These are phyloP conservation scores for Ptyas mucosa DNA, from an alignment of 2,113 vertebrate genomes.

Conservation along the genomic window DNA sequence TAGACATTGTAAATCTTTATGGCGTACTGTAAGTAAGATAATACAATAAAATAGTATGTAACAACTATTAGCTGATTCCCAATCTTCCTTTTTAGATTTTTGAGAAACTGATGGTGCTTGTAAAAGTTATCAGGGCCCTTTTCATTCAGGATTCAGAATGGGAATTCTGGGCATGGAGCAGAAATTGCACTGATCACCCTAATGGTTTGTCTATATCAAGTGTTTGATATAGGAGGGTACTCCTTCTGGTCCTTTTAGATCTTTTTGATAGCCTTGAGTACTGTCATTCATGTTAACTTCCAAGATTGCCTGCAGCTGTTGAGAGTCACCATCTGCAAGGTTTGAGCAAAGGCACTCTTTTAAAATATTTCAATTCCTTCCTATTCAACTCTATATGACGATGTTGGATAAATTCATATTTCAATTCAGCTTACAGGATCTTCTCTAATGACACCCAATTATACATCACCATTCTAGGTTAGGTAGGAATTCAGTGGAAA, in stretches of 20 bases:
- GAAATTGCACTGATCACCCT: not conserved
- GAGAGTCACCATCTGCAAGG: not conserved
- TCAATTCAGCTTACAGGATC: not conserved
- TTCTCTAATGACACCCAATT: not conserved
- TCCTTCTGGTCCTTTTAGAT: not conserved
- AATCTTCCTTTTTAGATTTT: not conserved
- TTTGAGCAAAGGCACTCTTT: not conserved
- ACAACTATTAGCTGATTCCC: not conserved
- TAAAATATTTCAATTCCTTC: not conserved
- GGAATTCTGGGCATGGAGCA: not conserved
- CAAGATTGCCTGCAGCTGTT: not conserved
- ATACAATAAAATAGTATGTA: not conserved
- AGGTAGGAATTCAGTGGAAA: not conserved
- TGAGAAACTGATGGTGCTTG: not conserved
- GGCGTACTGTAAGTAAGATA: not conserved
- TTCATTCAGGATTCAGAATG: not conserved
- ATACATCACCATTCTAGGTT: not conserved
- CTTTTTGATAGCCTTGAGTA: not conserved
- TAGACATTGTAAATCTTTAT: not conserved
- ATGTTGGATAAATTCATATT: not conserved
- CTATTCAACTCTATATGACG: not conserved
- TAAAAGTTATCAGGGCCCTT: not conserved
- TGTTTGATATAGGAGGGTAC: not conserved
- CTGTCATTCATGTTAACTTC: not conserved
- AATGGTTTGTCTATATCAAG: not conserved